Evolutionary conservation across 37 sponge, comb jelly and placozoan species (phyloP).

Genomic region (Crambe crambe): DNA sequence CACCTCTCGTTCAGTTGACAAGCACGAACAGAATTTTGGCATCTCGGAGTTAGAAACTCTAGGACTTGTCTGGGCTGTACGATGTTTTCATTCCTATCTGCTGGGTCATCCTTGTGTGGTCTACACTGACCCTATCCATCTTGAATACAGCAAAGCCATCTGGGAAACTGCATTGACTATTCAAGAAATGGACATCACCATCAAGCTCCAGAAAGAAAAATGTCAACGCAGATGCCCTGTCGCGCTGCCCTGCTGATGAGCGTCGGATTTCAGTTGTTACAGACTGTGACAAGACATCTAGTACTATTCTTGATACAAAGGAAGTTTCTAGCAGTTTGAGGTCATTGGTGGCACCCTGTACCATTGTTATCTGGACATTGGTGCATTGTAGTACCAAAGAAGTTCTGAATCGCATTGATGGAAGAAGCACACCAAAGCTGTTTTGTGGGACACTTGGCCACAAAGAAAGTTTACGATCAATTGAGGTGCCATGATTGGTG

Average conservation of each 20-base stretch:
- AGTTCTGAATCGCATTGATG: not conserved
- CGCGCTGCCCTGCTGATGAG: constrained; percentile 18
- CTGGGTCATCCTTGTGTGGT: constrained; percentile 32
- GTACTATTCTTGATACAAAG: not conserved
- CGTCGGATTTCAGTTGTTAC: not conserved
- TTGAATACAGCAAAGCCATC: constrained; percentile 33
- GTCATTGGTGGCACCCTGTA: not conserved
- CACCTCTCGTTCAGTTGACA: constrained; percentile 27
- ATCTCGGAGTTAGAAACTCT: constrained; percentile 69
- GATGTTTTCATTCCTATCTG: constrained; percentile 41
- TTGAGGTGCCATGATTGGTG: constrained; percentile 19
- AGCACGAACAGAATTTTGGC: constrained; percentile 60
- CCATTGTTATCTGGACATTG: not conserved
- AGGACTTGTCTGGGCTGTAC: constrained; percentile 35
- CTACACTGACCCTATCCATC: constrained; percentile 56
- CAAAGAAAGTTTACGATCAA: constrained; percentile 28
- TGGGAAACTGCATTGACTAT: constrained; percentile 36
- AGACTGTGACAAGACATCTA: not conserved
- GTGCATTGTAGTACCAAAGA: constrained; percentile 17
- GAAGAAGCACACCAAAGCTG: constrained; percentile 37
- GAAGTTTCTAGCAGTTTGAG: constrained; percentile 15
- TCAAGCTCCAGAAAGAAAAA: constrained; percentile 8
- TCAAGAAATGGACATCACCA: constrained; percentile 4
- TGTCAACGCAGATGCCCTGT: constrained; percentile 41
- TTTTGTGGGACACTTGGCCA: constrained; percentile 47